These are phyloP conservation scores for Pseudomyrmex sp. DNA, from an alignment of 1,140 invertebrate species.

Conservation along the genomic window DNA sequence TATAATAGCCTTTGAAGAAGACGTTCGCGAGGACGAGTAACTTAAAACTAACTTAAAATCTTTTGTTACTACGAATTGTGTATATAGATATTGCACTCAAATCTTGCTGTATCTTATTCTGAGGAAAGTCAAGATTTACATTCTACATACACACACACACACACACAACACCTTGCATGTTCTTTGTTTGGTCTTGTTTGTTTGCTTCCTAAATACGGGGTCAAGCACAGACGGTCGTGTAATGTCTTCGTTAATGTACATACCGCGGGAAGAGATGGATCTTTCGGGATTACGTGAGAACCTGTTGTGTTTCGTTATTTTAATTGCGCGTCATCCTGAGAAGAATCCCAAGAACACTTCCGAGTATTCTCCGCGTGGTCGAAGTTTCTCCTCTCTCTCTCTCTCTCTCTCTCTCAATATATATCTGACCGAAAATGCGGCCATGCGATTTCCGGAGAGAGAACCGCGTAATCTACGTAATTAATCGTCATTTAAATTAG, in stretches of 20 bases:
- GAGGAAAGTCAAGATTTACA: conserved; percentile 9
- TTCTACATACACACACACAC: not conserved
- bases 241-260: conserved; percentile 48
- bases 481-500: conserved; percentile 37
- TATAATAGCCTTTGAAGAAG: not conserved
- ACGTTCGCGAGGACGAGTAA: not conserved
- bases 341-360: conserved; percentile 73
- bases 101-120: not conserved
- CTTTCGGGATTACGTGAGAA: conserved; percentile 56
- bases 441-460: conserved; percentile 42
- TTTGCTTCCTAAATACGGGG: conserved; percentile 23
- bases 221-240: conserved; percentile 37
- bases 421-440: conserved; percentile 44
- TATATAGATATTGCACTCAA: not conserved
- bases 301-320: conserved; percentile 63
- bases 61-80: not conserved
- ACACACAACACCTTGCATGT: not conserved
- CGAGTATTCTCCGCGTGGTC: conserved; percentile 65
- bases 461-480: conserved; percentile 19
- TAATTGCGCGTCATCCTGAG: conserved; percentile 72
- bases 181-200: not conserved
- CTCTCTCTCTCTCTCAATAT: not conserved
- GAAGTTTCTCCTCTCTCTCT: conserved; percentile 38
- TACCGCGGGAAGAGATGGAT: conserved; percentile 50
- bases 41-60: conserved; percentile 15